Percentiles rank a stretch among this genome's conserved stretches.
These are phyloP conservation scores for Lasaia peninsularis DNA, from an alignment of 1,140 invertebrate species.

Conservation along the genomic window DNA sequence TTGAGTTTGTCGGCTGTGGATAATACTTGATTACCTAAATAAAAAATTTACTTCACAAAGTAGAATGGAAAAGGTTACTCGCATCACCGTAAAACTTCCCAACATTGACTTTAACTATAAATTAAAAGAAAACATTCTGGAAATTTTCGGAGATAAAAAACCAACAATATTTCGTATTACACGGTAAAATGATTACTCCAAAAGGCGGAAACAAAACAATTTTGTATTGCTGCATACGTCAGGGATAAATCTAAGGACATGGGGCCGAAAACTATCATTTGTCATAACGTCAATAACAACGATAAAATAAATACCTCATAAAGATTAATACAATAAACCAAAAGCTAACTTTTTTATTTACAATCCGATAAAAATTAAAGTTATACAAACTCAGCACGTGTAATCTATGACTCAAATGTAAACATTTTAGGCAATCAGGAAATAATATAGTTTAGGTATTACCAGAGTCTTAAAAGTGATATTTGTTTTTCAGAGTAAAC, in stretches of 20 bases:
- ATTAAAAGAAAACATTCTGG: not conserved
- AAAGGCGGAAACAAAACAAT: conserved; percentile 17
- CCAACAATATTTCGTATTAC: conserved; percentile 12
- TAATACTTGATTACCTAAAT: not conserved
- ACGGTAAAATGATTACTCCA: conserved; percentile 10
- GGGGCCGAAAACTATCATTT: conserved; percentile 8
- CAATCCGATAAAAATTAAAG: not conserved
- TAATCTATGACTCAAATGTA: not conserved
- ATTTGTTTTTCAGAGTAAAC: conserved; percentile 56
- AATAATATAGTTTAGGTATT: not conserved
- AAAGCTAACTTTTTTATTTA: conserved; percentile 2
- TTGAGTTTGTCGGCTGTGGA: not conserved
- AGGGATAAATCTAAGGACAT: conserved; percentile 20
- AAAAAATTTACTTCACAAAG: not conserved
- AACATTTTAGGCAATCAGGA: not conserved
- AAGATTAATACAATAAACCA: conserved; percentile 13
- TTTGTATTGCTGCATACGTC: conserved; percentile 16
- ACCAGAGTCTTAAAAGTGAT: not conserved
- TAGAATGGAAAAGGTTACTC: not conserved
- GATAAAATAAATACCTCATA: not conserved
- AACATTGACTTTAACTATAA: not conserved
- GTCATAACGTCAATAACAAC: conserved; percentile 7
- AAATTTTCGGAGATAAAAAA: not conserved
- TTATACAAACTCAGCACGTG: not conserved
- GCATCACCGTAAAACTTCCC: not conserved